Percentiles rank a stretch among this genome's conserved stretches.
These are phyloP conservation scores for Helicoverpa armigera DNA, from an alignment of 1,140 invertebrate genomes.

Conservation along the genomic window DNA sequence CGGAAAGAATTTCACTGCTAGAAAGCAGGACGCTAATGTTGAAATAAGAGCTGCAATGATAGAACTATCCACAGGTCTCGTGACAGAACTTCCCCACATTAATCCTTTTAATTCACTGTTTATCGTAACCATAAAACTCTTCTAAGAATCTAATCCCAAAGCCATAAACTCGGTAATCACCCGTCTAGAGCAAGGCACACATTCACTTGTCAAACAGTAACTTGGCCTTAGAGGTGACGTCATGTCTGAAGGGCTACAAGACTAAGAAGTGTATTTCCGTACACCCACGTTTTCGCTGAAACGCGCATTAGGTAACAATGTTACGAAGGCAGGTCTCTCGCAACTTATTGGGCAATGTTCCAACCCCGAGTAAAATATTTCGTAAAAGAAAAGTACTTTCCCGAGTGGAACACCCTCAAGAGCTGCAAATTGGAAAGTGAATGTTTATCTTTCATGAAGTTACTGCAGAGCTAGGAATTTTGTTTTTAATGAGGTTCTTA, in stretches of 20 bases:
- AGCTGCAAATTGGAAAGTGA: not conserved
- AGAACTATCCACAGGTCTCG: too few species aligned
- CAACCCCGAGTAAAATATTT: not conserved
- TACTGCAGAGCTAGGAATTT: too few species aligned
- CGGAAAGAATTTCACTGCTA: too few species aligned
- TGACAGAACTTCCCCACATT: too few species aligned
- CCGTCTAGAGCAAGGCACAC: not conserved
- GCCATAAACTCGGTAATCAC: not conserved
- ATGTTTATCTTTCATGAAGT: not conserved
- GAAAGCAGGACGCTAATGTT: too few species aligned
- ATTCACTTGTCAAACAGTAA: slow-evolving; percentile 3
- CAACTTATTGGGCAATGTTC: slow-evolving; percentile 8
- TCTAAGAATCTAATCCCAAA: not conserved
- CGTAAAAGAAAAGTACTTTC: not conserved
- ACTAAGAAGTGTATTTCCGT: not conserved
- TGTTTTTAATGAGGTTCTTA: too few species aligned
- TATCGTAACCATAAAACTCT: not conserved
- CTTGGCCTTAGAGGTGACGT: slow-evolving; percentile 11
- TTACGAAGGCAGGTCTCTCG: slow-evolving; percentile 1
- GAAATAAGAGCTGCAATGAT: too few species aligned
- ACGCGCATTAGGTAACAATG: slow-evolving; percentile 6
- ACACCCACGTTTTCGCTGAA: not conserved
- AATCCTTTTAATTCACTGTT: too few species aligned
- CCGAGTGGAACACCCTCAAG: not conserved
- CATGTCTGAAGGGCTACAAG: slow-evolving; percentile 8